These are phyloP conservation scores for Hyperoplus immaculatus DNA, from an alignment of 2,797 vertebrate species.

Conservation along the genomic window DNA sequence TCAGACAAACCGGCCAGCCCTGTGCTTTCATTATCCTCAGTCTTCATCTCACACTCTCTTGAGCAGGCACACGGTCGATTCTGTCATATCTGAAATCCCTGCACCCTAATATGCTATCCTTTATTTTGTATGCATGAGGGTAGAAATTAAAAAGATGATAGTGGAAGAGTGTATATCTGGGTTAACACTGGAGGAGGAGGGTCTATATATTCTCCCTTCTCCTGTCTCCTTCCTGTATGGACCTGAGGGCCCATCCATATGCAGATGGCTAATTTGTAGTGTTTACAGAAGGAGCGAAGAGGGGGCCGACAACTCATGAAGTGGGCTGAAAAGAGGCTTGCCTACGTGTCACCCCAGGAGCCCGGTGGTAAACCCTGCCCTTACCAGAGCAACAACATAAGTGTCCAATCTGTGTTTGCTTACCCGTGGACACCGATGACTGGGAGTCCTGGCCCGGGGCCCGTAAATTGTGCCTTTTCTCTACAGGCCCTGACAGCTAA, in stretches of 20 bases:
- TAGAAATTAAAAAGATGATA: conserved; percentile 68
- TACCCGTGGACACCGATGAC: conserved; percentile 81
- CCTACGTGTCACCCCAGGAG: conserved; percentile 80
- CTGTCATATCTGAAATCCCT: conserved; percentile 30
- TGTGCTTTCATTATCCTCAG: conserved; percentile 61
- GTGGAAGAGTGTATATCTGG: conserved; percentile 48
- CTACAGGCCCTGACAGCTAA: conserved; percentile 84
- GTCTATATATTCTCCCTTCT: conserved; percentile 57
- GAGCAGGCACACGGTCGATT: conserved; percentile 33
- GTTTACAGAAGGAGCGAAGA: conserved; percentile 78
- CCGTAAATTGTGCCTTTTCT: conserved; percentile 84
- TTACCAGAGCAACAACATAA: conserved; percentile 75
- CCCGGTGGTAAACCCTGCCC: conserved; percentile 70
- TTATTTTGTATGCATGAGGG: conserved; percentile 63
- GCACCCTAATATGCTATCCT: conserved; percentile 27
- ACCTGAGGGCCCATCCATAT: conserved; percentile 82
- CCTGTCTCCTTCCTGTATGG: conserved; percentile 77
- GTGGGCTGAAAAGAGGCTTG: conserved; percentile 75
- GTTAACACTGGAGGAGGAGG: conserved; percentile 33
- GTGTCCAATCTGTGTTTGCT: conserved; percentile 87
- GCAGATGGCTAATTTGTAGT: conserved; percentile 82
- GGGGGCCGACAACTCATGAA: conserved; percentile 73
- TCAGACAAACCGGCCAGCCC: conserved; percentile 53
- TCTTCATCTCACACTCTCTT: conserved; percentile 53
- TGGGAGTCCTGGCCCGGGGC: conserved; percentile 75